Base-by-base conservation (phyloP, 2,797 vertebrate genomes). In the Xiphophorus birchmanni region DNA sequence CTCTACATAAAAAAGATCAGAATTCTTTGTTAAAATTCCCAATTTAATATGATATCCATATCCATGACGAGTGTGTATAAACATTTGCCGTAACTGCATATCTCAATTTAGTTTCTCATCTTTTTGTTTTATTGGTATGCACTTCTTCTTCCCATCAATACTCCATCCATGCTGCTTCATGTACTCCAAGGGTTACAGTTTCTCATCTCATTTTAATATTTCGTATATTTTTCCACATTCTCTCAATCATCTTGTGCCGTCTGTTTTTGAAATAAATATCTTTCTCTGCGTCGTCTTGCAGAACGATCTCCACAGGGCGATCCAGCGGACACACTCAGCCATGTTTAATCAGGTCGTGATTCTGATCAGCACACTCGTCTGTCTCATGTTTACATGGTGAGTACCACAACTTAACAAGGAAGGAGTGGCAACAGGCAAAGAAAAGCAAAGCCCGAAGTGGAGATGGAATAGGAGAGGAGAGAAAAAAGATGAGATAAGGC, bases 271-370 rank as follows among this genome's bases (percentile, higher is more conserved):
- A 11, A 76, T 47, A 58, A 23, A 11, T 40, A 69, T 23, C 12
- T 11, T 29, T 40, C 26, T 58, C 73, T 63, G 17, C 82, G 18
- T 78, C 42, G 56, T 75, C 80, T 60, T 86, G 73, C 90, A 97
- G 96, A 97, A 97, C 75, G 96, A 97, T 86, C 94, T 97, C 72
- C 96, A 97, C 92, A 93, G 96, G 77, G 96, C 96, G 1, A 97
- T 97, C 84, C 96, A 97, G 94, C 93, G 96, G 75, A 96, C 96
- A 0, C 96, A 97, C 88, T 97, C 96, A 0, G 96, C 96, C 92
- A 97, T 97, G 96, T 97, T 97, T 89, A 97, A 97, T 92, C 96
- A 97, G 91, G 96, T 97, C 88, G 96, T 97, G 89, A 97, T 97
- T 85, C 96, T 97, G 85, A 96, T 97, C 92, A 96, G 96, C 90